These are phyloP conservation scores for Ephestia elutella DNA, from an alignment of 1,140 invertebrate genomes.

Conservation along the genomic window DNA sequence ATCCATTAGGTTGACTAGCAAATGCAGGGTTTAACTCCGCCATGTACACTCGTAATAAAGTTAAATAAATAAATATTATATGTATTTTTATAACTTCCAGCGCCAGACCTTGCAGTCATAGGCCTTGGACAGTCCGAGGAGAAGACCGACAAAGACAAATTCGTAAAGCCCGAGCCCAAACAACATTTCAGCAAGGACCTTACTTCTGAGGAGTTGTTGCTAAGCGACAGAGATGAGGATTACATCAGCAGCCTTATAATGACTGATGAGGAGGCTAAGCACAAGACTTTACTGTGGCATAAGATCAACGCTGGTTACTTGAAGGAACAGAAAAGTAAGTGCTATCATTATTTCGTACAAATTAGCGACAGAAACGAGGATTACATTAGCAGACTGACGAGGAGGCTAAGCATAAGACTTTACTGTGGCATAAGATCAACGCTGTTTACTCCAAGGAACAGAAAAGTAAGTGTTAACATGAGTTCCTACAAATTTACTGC, in stretches of 20 bases:
- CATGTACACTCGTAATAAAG: too few relatives aligned
- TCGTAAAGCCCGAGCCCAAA: constrained; percentile 49
- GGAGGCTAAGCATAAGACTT: constrained; percentile 86
- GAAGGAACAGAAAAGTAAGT: constrained; percentile 84
- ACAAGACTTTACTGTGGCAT: constrained; percentile 90
- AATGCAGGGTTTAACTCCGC: too few relatives aligned
- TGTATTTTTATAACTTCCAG: constrained; percentile 28
- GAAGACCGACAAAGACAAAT: constrained; percentile 38
- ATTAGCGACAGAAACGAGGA: constrained; percentile 93
- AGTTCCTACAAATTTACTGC: constrained; percentile 75
- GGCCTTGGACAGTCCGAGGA: constrained; percentile 45
- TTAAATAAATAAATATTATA: too few relatives aligned
- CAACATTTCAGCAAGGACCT: constrained; percentile 41
- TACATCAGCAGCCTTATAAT: constrained; percentile 93
- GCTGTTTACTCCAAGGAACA: constrained; percentile 87
- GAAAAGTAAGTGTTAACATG: constrained; percentile 77
- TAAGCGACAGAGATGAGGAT: constrained; percentile 93
- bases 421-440: constrained; percentile 89
- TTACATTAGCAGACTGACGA: constrained; percentile 87
- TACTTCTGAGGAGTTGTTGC: constrained; percentile 80
- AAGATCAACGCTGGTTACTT: constrained; percentile 89
- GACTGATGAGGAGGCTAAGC: constrained; percentile 83
- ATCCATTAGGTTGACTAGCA: too few relatives aligned
- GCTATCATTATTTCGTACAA: too few relatives aligned
- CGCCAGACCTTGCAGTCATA: constrained; percentile 57